These are phyloP conservation scores for Adoxophyes honmai DNA, from an alignment of 1,140 invertebrate species.

Conservation along the genomic window DNA sequence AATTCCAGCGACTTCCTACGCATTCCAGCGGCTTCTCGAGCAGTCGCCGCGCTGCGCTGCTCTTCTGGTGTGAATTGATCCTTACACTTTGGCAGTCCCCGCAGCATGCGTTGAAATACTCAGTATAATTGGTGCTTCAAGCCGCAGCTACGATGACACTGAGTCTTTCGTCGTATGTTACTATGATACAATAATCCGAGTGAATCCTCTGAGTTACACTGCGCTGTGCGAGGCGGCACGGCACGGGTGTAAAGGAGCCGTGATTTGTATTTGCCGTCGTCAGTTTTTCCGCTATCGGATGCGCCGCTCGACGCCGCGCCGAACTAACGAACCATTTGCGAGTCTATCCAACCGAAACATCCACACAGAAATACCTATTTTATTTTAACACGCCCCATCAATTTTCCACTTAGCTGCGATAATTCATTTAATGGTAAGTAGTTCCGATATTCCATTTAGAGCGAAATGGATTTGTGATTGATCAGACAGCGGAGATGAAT, in stretches of 20 bases:
- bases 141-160: too few species aligned
- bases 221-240: conserved; percentile 1
- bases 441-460: neutral
- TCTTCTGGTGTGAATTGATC: too few species aligned
- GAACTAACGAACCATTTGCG: conserved; percentile 61
- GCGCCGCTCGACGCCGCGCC: conserved; percentile 40
- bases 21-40: too few species aligned
- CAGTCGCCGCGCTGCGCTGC: too few species aligned
- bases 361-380: conserved; percentile 36
- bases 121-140: too few species aligned
- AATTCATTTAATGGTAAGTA: neutral
- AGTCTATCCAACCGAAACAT: conserved; percentile 47
- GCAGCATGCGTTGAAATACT: too few species aligned
- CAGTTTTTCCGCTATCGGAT: conserved; percentile 56
- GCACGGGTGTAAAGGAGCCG: conserved; percentile 31
- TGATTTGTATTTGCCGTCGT: conserved; percentile 60
- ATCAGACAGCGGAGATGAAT: neutral
- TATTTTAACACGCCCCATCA: conserved; percentile 16
- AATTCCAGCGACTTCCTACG: too few species aligned
- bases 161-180: too few species aligned
- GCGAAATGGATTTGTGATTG: neutral
- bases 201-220: too few species aligned
- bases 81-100: too few species aligned
- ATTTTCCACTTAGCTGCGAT: conserved; percentile 1
- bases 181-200: too few species aligned